Evolutionary conservation across 2,113 vertebrate species (phyloP).

Genomic region (Zapornia atra): DNA sequence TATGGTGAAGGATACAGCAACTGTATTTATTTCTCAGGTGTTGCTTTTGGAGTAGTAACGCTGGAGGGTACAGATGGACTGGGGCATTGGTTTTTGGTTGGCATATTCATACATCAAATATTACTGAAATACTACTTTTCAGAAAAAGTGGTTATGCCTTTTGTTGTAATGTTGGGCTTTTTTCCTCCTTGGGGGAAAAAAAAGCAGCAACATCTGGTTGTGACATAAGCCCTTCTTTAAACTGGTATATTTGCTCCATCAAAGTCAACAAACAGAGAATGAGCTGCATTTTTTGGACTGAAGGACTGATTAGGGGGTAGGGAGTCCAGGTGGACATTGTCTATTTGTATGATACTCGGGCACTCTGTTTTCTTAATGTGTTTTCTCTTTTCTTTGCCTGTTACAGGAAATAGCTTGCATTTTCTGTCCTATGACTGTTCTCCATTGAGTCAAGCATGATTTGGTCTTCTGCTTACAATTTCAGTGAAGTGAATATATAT

Average conservation of each 20-base stretch:
- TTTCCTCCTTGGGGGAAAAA: not conserved
- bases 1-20: not conserved
- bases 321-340: not conserved
- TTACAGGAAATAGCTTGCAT: not conserved
- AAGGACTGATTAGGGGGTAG: not conserved
- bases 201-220: not conserved
- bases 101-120: not conserved
- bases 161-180: not conserved
- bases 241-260: not conserved
- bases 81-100: not conserved
- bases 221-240: not conserved
- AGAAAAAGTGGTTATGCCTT: not conserved
- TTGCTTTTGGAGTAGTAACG: not conserved
- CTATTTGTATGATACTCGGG: not conserved
- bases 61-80: not conserved
- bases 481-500: not conserved
- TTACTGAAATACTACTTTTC: not conserved
- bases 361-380: not conserved
- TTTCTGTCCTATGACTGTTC: not conserved
- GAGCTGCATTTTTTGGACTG: not conserved
- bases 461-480: not conserved
- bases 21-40: not conserved
- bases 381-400: not conserved
- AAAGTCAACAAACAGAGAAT: not conserved
- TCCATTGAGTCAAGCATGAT: not conserved